Evolutionary conservation across 2,797 vertebrate genomes (phyloP), one percentile per base, ranked within the genome.

Genomic region (Nannoperca obscura): DNA sequence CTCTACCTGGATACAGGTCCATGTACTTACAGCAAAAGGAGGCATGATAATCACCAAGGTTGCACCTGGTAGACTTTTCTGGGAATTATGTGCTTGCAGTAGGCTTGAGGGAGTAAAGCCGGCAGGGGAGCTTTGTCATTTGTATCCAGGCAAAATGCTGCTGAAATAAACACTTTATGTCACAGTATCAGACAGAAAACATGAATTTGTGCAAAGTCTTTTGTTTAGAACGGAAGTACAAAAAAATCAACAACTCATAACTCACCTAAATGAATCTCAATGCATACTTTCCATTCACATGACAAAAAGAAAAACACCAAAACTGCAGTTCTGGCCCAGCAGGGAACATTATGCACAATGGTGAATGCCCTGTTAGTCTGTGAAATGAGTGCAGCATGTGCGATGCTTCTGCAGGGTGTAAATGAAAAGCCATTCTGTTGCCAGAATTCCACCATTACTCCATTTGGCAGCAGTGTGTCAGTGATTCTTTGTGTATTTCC

Each of bases 401-500:
- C 46, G 77, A 72, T 7, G 73, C 42, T 72, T 77, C 79, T 83
- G 70, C 71, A 50, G 71, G 22, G 62, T 63, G 59, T 61, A 87
- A 89, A 87, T 84, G 57, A 86, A 85, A 84, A 84, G 50, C 61
- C 60, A 61, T 64, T 78, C 71, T 53, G 62, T n/a, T 60, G 73
- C 53, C 59, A 30, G 59, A 44, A 71, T 82, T 36, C 58, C 70
- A 64, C 49, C 61, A 52, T 74, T 75, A 68, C 63, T 85, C 61
- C 76, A 82, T 68, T 36, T 78, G 79, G 82, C 83, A 82, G 78
- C 67, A 68, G 40, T 57, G 53, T 57, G 61, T 38, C 17, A 32
- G 30, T 53, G 34, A 55, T 69, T 77, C 60, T 74, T 55, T 64
- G 54, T 70, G 58, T 75, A 53, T 71, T 32, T 27, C 15, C 44